These are phyloP conservation scores for Donacobius atricapilla DNA, from an alignment of 2,113 vertebrate species.

Conservation along the genomic window DNA sequence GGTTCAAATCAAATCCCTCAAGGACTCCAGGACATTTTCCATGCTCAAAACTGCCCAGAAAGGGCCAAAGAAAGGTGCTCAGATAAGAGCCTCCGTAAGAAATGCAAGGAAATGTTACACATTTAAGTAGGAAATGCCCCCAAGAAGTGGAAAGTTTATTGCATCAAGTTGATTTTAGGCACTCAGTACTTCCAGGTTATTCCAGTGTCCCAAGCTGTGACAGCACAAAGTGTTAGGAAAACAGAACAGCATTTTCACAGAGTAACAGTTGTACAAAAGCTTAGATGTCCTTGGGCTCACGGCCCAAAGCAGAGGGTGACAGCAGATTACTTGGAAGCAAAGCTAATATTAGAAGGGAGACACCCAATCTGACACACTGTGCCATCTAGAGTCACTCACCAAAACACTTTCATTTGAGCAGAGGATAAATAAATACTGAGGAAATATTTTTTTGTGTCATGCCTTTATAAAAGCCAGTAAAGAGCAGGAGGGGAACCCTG, in stretches of 20 bases:
- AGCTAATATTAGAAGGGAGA: conserved; percentile 58
- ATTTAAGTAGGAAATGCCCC: neutral
- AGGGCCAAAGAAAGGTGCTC: neutral
- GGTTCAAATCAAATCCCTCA: neutral
- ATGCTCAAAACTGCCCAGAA: neutral
- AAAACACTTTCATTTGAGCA: neutral
- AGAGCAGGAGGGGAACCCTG: neutral
- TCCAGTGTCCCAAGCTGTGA: neutral
- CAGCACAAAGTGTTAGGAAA: neutral
- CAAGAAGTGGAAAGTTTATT: neutral
- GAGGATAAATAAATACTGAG: conserved; percentile 2
- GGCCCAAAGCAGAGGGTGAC: conserved; percentile 41
- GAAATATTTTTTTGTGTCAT: neutral
- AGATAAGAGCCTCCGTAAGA: neutral
- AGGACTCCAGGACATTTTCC: neutral
- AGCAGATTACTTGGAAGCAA: conserved; percentile 48
- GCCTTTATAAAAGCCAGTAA: neutral
- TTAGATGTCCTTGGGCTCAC: neutral
- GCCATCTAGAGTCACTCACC: neutral
- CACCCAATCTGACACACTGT: neutral
- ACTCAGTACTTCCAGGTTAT: neutral
- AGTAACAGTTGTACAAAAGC: neutral
- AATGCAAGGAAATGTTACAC: neutral
- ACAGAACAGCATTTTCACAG: conserved; percentile 3
- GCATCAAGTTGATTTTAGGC: neutral